Conservation (phyloP, 2,113 vertebrate species). For the Carassius auratus region DNA sequence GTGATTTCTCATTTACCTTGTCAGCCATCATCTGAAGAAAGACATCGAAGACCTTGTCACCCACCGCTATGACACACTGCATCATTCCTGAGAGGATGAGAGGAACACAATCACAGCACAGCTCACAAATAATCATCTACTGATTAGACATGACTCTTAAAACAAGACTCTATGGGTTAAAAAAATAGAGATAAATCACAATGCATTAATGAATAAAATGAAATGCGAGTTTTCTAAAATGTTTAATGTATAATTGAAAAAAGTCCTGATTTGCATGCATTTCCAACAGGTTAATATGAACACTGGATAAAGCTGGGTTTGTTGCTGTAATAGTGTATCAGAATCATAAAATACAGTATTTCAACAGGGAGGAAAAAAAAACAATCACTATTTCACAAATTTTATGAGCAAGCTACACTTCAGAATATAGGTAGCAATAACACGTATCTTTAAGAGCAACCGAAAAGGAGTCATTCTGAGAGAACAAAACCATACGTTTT, state of each 20-base stretch:
- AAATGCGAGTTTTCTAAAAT: not conserved
- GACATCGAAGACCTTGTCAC: slow-evolving; percentile 97
- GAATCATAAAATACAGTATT: no score
- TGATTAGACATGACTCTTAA: not conserved
- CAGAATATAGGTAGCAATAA: not conserved
- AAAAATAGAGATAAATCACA: not conserved
- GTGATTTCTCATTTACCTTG: slow-evolving; percentile 78
- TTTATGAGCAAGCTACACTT: not conserved
- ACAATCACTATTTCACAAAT: no score
- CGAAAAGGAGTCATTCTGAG: not conserved
- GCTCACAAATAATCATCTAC: not conserved
- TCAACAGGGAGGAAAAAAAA: no score
- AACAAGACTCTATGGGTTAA: not conserved
- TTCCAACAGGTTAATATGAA: no score
- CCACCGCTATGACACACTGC: slow-evolving; percentile 96
- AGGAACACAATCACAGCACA: not conserved
- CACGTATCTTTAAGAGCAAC: not conserved
- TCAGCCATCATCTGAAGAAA: slow-evolving; percentile 98
- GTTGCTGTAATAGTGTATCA: no score
- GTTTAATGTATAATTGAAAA: no score
- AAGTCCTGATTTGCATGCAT: no score
- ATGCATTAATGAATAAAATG: not conserved
- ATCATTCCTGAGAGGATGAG: slow-evolving; percentile 88
- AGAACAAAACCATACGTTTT: not conserved
- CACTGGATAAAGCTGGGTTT: no score